Conservation (phyloP, 2,888 invertebrate genomes). For the Digitonthophagus gazella region DNA sequence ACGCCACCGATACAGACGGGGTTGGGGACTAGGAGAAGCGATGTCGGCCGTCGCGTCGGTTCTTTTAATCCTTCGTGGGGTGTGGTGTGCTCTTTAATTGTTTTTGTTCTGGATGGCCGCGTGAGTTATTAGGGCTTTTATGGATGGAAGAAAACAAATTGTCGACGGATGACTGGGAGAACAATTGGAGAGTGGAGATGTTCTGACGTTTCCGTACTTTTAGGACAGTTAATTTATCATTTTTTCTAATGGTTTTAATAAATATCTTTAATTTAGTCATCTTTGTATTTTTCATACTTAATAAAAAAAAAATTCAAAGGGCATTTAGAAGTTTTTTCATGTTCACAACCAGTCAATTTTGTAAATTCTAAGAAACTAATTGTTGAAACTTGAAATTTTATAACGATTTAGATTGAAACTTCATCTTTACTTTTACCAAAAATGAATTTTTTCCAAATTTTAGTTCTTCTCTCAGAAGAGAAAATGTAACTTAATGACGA, state of each 20-base stretch:
- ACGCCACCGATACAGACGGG: background rate
- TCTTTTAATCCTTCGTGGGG: background rate
- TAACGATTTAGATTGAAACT: too few species aligned
- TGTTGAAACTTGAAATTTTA: too few species aligned
- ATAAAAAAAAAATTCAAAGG: too few species aligned
- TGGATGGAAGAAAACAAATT: background rate
- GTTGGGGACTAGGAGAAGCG: background rate
- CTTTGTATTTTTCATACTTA: too few species aligned
- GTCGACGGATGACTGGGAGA: background rate
- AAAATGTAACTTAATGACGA: too few species aligned
- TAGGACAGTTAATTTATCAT: background rate
- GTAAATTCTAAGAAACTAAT: too few species aligned
- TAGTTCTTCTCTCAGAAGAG: too few species aligned
- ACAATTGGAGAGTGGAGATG: background rate
- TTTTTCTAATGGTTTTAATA: background rate
- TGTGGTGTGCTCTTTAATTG: background rate
- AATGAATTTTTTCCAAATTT: too few species aligned
- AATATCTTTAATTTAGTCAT: too few species aligned
- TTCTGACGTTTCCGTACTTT: background rate
- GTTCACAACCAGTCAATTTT: too few species aligned
- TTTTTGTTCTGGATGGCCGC: background rate
- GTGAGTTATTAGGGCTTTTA: background rate
- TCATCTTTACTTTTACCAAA: too few species aligned
- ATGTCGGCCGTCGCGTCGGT: background rate
- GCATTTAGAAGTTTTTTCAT: too few species aligned